A percentile compares a stretch with the other conserved stretches of the same genome.
These are phyloP conservation scores for Xestia rhomboidea DNA, from an alignment of 2,888 invertebrate genomes.

Conservation along the genomic window DNA sequence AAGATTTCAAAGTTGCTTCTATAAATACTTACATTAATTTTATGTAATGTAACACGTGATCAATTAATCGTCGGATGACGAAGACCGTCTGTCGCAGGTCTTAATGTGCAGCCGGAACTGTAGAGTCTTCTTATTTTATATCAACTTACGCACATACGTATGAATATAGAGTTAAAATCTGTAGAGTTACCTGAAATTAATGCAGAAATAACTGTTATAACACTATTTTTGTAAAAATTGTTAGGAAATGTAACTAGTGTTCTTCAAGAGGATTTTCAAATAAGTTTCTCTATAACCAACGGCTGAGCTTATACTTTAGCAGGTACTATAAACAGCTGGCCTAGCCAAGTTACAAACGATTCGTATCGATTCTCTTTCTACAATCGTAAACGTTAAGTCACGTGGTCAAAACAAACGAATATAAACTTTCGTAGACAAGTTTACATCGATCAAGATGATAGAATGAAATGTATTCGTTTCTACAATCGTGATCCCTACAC, in stretches of 20 bases:
- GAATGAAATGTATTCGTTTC: too few relatives aligned
- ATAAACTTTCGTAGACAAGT: too few relatives aligned
- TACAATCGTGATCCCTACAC: too few relatives aligned
- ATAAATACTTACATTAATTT: slow-evolving; percentile 73
- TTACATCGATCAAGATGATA: too few relatives aligned
- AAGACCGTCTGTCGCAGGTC: slow-evolving; percentile 66
- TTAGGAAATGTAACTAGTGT: background rate
- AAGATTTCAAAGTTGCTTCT: slow-evolving; percentile 43
- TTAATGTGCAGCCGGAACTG: slow-evolving; percentile 61
- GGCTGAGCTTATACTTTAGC: background rate
- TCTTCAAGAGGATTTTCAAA: background rate
- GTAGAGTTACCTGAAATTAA: slow-evolving; percentile 26
- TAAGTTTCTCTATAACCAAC: background rate
- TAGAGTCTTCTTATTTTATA: slow-evolving; percentile 59
- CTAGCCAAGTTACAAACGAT: too few relatives aligned
- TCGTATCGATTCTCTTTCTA: too few relatives aligned
- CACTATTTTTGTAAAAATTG: background rate
- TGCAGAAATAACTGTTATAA: background rate
- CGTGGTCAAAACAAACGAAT: too few relatives aligned
- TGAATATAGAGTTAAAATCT: slow-evolving; percentile 44
- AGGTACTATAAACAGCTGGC: background rate
- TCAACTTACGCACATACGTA: slow-evolving; percentile 59
- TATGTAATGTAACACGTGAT: slow-evolving; percentile 81
- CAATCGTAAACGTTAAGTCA: too few relatives aligned
- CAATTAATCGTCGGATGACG: slow-evolving; percentile 80